phyloP scores from a whole-genome alignment of 2,113 vertebrate species.

The Isichthys henryi region DNA sequence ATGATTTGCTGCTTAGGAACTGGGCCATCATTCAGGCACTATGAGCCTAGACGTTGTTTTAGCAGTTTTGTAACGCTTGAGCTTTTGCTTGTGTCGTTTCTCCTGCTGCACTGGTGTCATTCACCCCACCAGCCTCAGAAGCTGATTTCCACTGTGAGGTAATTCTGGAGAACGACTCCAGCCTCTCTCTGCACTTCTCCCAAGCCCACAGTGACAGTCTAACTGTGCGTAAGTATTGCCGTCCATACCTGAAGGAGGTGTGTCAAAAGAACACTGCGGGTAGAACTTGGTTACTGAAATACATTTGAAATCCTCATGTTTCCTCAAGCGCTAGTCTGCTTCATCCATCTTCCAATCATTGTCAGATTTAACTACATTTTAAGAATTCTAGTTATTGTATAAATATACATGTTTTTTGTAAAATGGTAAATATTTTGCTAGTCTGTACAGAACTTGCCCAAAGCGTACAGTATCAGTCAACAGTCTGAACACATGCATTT shows the following conservation, averaged over 20 bases:
- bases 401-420: neutral
- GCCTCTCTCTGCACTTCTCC: conserved; percentile 68
- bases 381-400: neutral
- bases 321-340: neutral
- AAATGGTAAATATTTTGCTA: neutral
- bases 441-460: neutral
- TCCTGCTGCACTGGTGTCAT: neutral
- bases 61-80: neutral
- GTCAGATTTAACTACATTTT: neutral
- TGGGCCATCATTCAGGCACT: neutral
- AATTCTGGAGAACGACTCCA: conserved; percentile 53
- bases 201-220: conserved; percentile 53
- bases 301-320: neutral
- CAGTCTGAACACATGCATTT: neutral
- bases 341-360: neutral
- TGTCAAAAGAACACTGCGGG: neutral
- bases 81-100: neutral
- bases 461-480: neutral
- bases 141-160: conserved; percentile 67
- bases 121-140: conserved; percentile 41
- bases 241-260: neutral
- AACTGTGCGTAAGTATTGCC: conserved; percentile 60
- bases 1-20: neutral
- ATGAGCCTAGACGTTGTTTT: neutral
- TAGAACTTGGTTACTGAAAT: neutral